Percentiles rank a stretch among this genome's conserved stretches.
Evolutionary conservation across 1,140 invertebrate species (phyloP).

Genomic region (Conus betulinus): DNA sequence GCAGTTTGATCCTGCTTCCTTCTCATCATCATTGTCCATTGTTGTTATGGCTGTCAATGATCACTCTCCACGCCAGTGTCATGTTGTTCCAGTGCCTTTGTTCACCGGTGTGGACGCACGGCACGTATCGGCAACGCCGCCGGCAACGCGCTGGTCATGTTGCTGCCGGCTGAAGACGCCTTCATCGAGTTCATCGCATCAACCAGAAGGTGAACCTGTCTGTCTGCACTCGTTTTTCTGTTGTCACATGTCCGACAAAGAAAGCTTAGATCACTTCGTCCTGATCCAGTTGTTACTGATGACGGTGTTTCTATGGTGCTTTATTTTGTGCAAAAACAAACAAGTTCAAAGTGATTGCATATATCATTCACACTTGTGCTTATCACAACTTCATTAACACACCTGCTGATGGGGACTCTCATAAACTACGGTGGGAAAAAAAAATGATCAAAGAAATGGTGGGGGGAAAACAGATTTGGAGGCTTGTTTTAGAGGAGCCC

Average conservation of each 20-base stretch:
- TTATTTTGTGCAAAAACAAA: too few species aligned
- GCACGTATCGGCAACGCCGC: conserved; percentile 90
- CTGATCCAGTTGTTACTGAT: not conserved
- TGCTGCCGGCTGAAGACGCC: conserved; percentile 90
- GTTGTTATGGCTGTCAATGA: not conserved
- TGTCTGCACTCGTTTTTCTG: not conserved
- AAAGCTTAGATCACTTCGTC: not conserved
- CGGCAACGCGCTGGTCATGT: conserved; percentile 91
- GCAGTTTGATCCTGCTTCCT: too few species aligned
- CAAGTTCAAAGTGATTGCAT: too few species aligned
- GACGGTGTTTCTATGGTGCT: too few species aligned
- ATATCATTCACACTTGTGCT: too few species aligned
- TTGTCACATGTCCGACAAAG: not conserved
- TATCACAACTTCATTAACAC: too few species aligned
- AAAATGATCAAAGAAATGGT: too few species aligned
- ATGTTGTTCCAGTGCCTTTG: conserved; percentile 80
- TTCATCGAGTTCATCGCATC: conserved; percentile 94
- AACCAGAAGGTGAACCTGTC: conserved; percentile 87
- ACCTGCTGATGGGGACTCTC: too few species aligned
- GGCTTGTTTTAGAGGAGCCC: too few species aligned
- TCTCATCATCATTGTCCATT: not conserved
- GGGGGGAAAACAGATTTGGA: too few species aligned
- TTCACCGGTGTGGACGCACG: conserved; percentile 95
- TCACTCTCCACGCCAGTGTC: not conserved
- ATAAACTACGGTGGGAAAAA: too few species aligned